Evolutionary conservation across 2,113 vertebrate species (phyloP).

Genomic region (Mesembrinibis cayennensis): DNA sequence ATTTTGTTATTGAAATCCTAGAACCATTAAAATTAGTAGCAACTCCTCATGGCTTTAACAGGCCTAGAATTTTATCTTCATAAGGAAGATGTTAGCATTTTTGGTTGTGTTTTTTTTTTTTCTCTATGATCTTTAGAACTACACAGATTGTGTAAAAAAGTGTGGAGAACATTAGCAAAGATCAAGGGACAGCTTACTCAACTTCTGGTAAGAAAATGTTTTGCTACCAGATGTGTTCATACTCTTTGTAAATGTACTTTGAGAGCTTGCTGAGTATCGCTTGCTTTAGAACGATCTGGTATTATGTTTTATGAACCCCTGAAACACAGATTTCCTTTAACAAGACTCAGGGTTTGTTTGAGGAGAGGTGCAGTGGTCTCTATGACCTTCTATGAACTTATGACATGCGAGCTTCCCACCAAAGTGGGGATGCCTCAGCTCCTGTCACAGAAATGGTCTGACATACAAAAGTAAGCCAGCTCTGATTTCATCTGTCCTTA

Average conservation of each 20-base stretch:
- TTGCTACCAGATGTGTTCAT: background rate
- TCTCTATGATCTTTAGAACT: background rate
- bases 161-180: background rate
- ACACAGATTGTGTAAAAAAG: background rate
- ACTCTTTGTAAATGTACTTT: background rate
- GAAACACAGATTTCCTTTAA: background rate
- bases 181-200: background rate
- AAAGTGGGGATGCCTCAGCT: background rate
- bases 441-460: background rate
- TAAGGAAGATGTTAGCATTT: background rate
- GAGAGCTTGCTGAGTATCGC: background rate
- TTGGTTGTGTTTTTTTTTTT: fast-evolving
- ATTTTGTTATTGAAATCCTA: background rate
- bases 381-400: background rate
- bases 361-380: background rate
- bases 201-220: background rate
- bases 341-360: background rate
- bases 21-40: background rate
- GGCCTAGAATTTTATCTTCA: background rate
- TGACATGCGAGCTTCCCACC: background rate
- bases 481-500: background rate
- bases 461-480: background rate
- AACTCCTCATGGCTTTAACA: background rate
- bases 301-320: background rate
- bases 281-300: background rate